These are phyloP conservation scores for Sarcophaga peregrina DNA, from an alignment of 1,140 invertebrate species.

Conservation along the genomic window DNA sequence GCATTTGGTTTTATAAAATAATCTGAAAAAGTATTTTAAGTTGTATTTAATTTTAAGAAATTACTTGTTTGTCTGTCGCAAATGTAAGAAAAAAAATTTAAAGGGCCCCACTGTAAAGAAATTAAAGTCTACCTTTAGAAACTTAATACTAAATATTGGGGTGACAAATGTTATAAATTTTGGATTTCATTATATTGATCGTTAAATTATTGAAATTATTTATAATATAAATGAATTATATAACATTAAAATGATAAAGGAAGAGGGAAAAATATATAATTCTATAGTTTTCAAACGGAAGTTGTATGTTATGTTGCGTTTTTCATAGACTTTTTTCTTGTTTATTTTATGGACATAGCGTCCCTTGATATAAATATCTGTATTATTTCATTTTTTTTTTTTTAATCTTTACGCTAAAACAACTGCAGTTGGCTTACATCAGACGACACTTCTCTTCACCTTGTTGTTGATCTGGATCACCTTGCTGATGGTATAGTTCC, in stretches of 20 bases:
- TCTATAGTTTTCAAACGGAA: conserved; percentile 15
- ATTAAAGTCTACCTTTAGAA: not conserved
- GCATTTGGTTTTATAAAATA: not conserved
- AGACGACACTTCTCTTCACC: conserved; percentile 72
- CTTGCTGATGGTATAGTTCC: conserved; percentile 77
- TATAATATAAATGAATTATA: not conserved
- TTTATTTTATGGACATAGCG: conserved; percentile 33
- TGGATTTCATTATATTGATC: not conserved
- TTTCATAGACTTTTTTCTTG: not conserved
- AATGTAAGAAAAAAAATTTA: not conserved
- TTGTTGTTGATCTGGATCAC: conserved; percentile 69
- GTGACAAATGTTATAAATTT: not conserved
- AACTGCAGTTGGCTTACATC: conserved; percentile 68
- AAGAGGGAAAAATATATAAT: conserved; percentile 32
- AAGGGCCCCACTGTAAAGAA: not conserved
- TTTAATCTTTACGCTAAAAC: conserved; percentile 31
- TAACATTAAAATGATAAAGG: not conserved
- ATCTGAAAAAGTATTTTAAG: too few species aligned
- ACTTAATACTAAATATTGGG: not conserved
- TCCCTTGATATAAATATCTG: not conserved
- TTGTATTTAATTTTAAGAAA: too few species aligned
- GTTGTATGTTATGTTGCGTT: conserved; percentile 26
- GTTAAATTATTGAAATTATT: not conserved
- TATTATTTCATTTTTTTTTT: conserved; percentile 12
- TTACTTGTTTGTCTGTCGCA: not conserved